phyloP scores from a whole-genome alignment of 2,888 invertebrate genomes.

The Sphecodes monilicornis region DNA sequence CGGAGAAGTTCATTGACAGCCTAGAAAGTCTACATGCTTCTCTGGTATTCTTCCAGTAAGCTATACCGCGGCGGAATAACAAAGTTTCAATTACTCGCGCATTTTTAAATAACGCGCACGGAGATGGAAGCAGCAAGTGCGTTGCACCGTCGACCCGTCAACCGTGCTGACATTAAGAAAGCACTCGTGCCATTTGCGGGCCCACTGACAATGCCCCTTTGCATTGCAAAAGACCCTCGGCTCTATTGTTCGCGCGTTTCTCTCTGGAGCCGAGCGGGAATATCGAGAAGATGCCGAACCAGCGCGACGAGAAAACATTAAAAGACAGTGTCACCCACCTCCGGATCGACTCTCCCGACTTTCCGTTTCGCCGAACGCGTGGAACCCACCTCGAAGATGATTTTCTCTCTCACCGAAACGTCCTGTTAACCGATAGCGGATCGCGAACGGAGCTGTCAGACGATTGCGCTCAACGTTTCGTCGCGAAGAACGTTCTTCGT shows the following conservation, averaged over 20 bases:
- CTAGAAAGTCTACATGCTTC: background rate
- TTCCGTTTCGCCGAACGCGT: background rate
- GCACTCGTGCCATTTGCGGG: constrained; percentile 33
- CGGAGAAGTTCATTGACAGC: background rate
- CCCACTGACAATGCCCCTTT: constrained; percentile 27
- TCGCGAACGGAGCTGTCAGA: constrained; percentile 15
- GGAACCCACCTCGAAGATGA: background rate
- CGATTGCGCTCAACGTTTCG: constrained; percentile 27
- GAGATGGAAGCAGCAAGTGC: background rate
- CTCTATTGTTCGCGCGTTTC: constrained; percentile 22
- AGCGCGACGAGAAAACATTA: background rate
- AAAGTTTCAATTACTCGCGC: background rate
- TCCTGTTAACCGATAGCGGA: background rate
- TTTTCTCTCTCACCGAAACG: background rate
- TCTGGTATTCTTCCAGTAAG: background rate
- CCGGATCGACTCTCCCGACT: background rate
- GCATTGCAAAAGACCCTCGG: constrained; percentile 33
- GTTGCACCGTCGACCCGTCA: background rate
- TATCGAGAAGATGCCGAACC: background rate
- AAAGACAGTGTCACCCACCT: constrained; percentile 35
- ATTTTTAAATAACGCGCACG: background rate
- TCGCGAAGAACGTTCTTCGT: constrained; percentile 16
- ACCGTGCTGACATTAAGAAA: constrained; percentile 12
- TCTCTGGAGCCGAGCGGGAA: background rate
- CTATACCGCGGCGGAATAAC: background rate